Evolutionary conservation across 2,113 vertebrate genomes (phyloP).

Genomic region (Etheostoma cragini): DNA sequence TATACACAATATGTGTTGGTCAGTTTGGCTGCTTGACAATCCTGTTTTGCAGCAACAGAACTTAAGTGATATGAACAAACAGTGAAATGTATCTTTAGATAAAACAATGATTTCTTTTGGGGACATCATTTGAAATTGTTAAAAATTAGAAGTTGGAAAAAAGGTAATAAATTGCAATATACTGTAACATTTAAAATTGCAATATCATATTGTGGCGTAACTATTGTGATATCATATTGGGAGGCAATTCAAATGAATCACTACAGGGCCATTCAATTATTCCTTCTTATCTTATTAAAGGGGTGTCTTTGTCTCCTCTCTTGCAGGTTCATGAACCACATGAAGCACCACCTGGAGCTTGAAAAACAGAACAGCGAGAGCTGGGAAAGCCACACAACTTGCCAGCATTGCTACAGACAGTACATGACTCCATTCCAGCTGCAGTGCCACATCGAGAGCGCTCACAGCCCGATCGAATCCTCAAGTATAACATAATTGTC

Average conservation of each 20-base stretch:
- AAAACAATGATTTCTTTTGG: too few species aligned
- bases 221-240: too few species aligned
- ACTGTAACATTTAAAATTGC: too few species aligned
- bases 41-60: too few species aligned
- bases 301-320: neutral
- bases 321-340: slow-evolving; percentile 98
- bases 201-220: too few species aligned
- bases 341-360: slow-evolving; percentile 98
- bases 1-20: too few species aligned
- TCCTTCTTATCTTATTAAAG: neutral
- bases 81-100: too few species aligned
- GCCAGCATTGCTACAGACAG: slow-evolving; percentile 97
- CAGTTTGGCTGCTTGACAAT: too few species aligned
- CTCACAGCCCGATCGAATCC: slow-evolving; percentile 94
- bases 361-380: slow-evolving; percentile 99
- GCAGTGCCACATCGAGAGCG: slow-evolving; percentile 98
- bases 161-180: too few species aligned
- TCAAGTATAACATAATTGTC: slow-evolving; percentile 85
- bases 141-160: too few species aligned
- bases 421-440: slow-evolving; percentile 97
- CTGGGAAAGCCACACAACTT: slow-evolving; percentile 98
- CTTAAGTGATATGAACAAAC: too few species aligned
- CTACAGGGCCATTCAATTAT: neutral
- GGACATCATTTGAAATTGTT: too few species aligned
- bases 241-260: neutral